These are phyloP conservation scores for Anthonomus grandis DNA, from an alignment of 1,140 invertebrate genomes.

Conservation along the genomic window DNA sequence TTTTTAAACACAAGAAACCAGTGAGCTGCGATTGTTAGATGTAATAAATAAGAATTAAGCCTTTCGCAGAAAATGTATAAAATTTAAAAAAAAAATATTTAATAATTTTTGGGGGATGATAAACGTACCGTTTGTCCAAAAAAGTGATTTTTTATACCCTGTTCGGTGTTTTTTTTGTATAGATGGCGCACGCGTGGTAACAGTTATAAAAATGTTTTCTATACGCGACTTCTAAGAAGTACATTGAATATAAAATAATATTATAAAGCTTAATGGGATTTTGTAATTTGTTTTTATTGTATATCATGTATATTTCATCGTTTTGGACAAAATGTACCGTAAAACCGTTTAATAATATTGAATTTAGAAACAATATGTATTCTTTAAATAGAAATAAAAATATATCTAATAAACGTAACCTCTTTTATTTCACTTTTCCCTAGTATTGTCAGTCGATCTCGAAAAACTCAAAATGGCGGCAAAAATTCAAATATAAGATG, in stretches of 20 bases:
- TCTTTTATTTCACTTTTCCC: background rate
- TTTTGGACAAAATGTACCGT: conserved; percentile 48
- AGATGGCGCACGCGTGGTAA: conserved; percentile 27
- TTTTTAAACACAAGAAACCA: conserved; percentile 38
- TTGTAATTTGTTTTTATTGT: conserved; percentile 31
- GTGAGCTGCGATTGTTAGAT: conserved; percentile 43
- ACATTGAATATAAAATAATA: conserved; percentile 22
- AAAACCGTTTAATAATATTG: conserved; percentile 48
- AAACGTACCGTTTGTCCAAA: conserved; percentile 43
- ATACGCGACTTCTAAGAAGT: conserved; percentile 42
- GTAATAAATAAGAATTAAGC: conserved; percentile 46
- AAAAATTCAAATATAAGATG: too few relatives aligned
- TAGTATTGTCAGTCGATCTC: too few relatives aligned
- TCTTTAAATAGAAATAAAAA: conserved; percentile 50
- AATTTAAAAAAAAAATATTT: too few relatives aligned
- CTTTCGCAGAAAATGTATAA: conserved; percentile 48
- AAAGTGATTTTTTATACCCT: conserved; percentile 34
- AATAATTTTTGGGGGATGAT: conserved; percentile 30
- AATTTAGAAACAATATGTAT: conserved; percentile 51
- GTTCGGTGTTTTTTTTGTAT: conserved; percentile 32
- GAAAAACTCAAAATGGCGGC: too few relatives aligned
- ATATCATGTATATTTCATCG: conserved; percentile 33
- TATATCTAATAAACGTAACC: conserved; percentile 26
- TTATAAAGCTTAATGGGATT: conserved; percentile 28
- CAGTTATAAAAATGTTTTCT: conserved; percentile 9